Base-by-base conservation (phyloP, 1,140 invertebrate species). In the Drosophila parabipectinata region DNA sequence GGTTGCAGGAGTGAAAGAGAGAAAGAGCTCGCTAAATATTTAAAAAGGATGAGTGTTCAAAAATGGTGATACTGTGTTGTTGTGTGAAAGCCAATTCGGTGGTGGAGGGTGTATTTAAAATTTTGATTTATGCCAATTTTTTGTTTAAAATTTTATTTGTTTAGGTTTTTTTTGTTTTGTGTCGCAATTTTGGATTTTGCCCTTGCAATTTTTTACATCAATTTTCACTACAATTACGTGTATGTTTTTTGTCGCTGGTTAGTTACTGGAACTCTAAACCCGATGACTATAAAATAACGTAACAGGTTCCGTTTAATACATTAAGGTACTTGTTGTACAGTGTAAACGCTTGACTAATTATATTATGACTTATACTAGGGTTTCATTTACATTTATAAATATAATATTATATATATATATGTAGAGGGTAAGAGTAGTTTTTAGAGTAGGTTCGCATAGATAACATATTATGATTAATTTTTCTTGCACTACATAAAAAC, bases 251-350 rank as follows among this genome's bases (percentile, higher is more conserved):
- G 37, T 50, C 45, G 34, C 68, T 67, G 58, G 79, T 87, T 87
- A 87, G 82, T 85, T 81, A 87, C 82, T 85, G 64, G 63, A 81
- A 58, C 54, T 72, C 69, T 76, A 39, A 30, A 56, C 59, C 64
- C 59, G 59, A 67, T 59, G 72, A 81, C 61, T 81, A 68, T 74
- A 79, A 79, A 83, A 83, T 83, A 79, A 79, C 82, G 71, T 83
- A 83, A 83, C 79, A 82, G 58, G 47, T 68, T 84, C 72, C 62
- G 63, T 78, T 81, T 75, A 85, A 87, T 81, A 79, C 74, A 77
- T 82, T 85, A 62, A 87, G 78, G 61, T 59, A 76, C 72, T 67
- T 69, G 66, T 69, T 69, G 66, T 69, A 69, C 66, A 56, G 67
- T 57, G 78, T 81, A 81, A 80, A 80, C 67, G 61, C 21, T 69